phyloP scores from a whole-genome alignment of 2,888 invertebrate genomes.

The Cheilosia vernalis region DNA sequence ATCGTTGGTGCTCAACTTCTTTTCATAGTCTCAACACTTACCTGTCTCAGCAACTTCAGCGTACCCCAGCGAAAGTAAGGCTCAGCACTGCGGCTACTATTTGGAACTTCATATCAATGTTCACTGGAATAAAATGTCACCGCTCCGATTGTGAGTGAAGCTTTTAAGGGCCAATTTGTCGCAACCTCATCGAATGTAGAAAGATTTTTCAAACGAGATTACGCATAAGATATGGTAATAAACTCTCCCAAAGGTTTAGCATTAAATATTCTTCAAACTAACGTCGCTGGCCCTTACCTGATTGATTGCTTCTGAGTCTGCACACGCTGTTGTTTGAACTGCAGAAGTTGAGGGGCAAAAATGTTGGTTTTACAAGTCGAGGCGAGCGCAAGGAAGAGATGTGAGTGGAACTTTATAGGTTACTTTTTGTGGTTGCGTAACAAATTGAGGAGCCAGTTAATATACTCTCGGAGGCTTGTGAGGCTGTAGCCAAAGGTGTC shows the following conservation, averaged over 20 bases:
- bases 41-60: constrained; percentile 19
- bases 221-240: constrained; percentile 47
- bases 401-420: too few species aligned
- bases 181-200: constrained; percentile 17
- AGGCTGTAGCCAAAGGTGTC: too few species aligned
- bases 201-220: constrained; percentile 1
- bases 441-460: too few species aligned
- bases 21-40: constrained; percentile 12
- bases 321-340: not conserved
- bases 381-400: too few species aligned
- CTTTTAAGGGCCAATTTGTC: constrained; percentile 45
- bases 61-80: constrained; percentile 23
- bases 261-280: constrained; percentile 14
- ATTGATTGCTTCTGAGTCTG: not conserved
- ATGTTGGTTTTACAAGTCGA: not conserved
- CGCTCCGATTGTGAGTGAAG: constrained; percentile 15
- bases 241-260: constrained; percentile 13
- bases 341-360: not conserved
- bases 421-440: too few species aligned
- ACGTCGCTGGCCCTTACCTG: constrained; percentile 38
- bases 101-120: constrained; percentile 36
- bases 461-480: too few species aligned
- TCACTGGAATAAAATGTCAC: constrained; percentile 40
- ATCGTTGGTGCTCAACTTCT: not conserved
- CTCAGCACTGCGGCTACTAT: constrained; percentile 18